Base-by-base conservation (phyloP, 2,888 invertebrate species). In the Pelosia muscerda region DNA sequence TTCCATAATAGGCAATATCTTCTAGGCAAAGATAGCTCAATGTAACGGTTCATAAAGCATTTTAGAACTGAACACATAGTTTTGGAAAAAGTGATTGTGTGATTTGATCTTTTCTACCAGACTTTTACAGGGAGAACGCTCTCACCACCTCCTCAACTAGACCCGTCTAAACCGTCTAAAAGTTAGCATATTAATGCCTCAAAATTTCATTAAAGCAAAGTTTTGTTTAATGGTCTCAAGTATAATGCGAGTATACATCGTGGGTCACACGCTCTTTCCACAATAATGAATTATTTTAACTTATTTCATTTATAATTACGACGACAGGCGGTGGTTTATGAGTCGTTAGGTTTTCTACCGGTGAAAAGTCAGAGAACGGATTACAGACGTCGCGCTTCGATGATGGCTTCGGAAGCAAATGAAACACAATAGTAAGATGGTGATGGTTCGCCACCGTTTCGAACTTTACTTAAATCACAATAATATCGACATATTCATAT, bases 151-250 rank as follows among this genome's bases (percentile, higher is more conserved):
- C n/a, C n/a, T n/a, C n/a, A n/a, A n/a, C n/a, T n/a, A n/a, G n/a
- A n/a, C n/a, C n/a, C n/a, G n/a, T n/a, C n/a, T n/a, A n/a, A n/a
- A n/a, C n/a, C n/a, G n/a, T n/a, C n/a, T n/a, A n/a, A n/a, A n/a
- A n/a, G n/a, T n/a, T n/a, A n/a, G n/a, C n/a, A n/a, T n/a, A n/a
- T n/a, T n/a, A n/a, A n/a, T n/a, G n/a, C n/a, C n/a, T n/a, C n/a
- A n/a, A n/a, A n/a, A n/a, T n/a, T n/a, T n/a, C n/a, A 90, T 92
- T 89, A 91, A 90, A 88, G 90, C 74, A 90, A 93, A 92, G 92
- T 92, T 93, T 89, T 88, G 87, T 86, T 82, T 89, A 89, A 92
- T 88, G 89, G 85, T 70, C 77, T 75, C 73, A 89, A 90, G 86
- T 88, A 89, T 85, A 89, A 90, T 73, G 81, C 77, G 74, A 64